phyloP scores from a whole-genome alignment of 2,113 vertebrate species.

The Pelobates fuscus region DNA sequence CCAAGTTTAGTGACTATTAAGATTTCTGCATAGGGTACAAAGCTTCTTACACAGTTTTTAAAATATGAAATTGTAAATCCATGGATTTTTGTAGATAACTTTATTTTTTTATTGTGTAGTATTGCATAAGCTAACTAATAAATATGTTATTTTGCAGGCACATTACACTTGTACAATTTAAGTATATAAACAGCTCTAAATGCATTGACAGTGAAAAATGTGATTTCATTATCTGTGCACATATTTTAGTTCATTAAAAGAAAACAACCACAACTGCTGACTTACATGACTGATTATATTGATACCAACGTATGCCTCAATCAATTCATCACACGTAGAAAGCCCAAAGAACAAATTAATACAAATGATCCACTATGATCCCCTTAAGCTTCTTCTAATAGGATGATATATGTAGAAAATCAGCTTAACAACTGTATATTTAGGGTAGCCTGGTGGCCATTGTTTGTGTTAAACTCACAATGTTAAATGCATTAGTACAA shows the following conservation, averaged over 20 bases:
- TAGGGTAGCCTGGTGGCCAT: conserved; percentile 3
- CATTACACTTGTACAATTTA: conserved; percentile 11
- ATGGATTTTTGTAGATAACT: not conserved
- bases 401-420: conserved; percentile 40
- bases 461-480: not conserved
- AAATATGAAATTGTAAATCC: no score
- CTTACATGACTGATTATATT: conserved; percentile 47
- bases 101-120: not conserved
- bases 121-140: not conserved
- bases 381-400: conserved; percentile 44
- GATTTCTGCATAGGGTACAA: no score
- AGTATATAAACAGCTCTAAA: conserved; percentile 36
- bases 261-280: conserved; percentile 38
- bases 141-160: conserved; percentile 10
- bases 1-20: no score
- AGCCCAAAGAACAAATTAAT: conserved; percentile 48
- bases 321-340: conserved; percentile 45
- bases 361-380: conserved; percentile 39
- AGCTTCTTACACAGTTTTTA: no score
- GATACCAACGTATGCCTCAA: conserved; percentile 45
- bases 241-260: conserved; percentile 47
- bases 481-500: conserved; percentile 16
- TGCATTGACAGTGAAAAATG: conserved; percentile 46
- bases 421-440: conserved; percentile 38
- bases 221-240: conserved; percentile 47